phyloP scores from a whole-genome alignment of 92 coral and sea anemone species.

The Epizoanthus ramosus region DNA sequence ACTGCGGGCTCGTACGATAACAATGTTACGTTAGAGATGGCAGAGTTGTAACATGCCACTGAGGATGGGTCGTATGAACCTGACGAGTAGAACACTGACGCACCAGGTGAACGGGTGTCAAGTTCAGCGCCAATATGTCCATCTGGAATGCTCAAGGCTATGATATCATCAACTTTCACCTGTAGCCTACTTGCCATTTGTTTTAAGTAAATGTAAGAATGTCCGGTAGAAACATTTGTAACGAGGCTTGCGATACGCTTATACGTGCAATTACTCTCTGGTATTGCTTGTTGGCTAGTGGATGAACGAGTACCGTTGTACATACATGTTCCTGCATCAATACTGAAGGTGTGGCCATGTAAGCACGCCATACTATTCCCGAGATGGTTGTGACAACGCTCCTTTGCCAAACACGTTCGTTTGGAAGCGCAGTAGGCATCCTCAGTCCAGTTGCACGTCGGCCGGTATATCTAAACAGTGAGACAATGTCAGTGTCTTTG shows the following conservation, averaged over 20 bases:
- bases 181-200: neutral
- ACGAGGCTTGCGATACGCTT: neutral
- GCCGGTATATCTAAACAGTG: neutral
- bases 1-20: slow-evolving; percentile 1
- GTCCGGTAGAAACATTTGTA: neutral
- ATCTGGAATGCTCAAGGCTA: neutral
- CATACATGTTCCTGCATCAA: neutral
- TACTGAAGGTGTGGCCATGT: neutral
- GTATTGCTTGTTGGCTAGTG: neutral
- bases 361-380: neutral
- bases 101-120: neutral
- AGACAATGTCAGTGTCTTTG: neutral
- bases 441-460: neutral
- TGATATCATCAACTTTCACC: neutral
- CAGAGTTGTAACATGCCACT: neutral
- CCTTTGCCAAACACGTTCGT: neutral
- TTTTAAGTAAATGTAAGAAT: neutral
- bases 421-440: neutral
- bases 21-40: neutral
- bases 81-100: neutral
- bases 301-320: neutral
- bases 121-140: neutral
- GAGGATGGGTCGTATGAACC: neutral
- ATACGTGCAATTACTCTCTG: neutral
- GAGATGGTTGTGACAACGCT: neutral